Evolutionary conservation across 2,888 invertebrate species (phyloP), one percentile per base, ranked within the genome.

Genomic region (Gortyna flavago): DNA sequence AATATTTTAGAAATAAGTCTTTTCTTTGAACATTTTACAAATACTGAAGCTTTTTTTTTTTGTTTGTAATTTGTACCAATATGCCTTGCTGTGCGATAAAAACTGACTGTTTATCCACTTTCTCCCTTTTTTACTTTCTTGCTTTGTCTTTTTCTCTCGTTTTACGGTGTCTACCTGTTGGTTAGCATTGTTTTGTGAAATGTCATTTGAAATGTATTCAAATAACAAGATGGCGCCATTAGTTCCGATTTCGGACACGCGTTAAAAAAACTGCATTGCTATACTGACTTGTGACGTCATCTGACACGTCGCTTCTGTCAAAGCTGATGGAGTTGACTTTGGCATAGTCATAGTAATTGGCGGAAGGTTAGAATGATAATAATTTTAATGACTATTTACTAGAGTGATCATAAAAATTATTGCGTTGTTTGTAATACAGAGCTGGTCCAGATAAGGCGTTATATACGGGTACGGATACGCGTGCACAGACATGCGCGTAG

Each of bases 281-380:
- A 16, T n/a, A 35, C 32, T n/a, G 18, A 16, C 18, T 18, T 54
- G 18, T 69, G 29, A 65, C 68, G 18, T 61, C 61, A 73, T 62
- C 32, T 38, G 25, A 4, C 44, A 38, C 1, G 16, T 61, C 44
- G 13, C 18, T 57, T 3, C 51, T 44, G 35, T 48, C 65, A 72
- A 64, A 57, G 25, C 18, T 25, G 16, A 67, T 61, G 0, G 25
- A 80, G 67, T 67, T 54, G 61, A n/a, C 74, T 44, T 61, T 67
- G 35, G 3, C 59, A 66, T 29, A n/a, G 51, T 16, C 65, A 41
- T 18, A 29, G 35, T 54, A 80, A 79, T 80, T 62, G 38, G 35
- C 51, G n/a, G 74, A 80, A 79, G 79, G 79, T 79, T 79, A 79
- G 2, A 79, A 61, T 79, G 54, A 79, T 73, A 57, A 76, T 65